Conservation (phyloP, 2,888 invertebrate genomes). For the Ariolimax columbianus region DNA sequence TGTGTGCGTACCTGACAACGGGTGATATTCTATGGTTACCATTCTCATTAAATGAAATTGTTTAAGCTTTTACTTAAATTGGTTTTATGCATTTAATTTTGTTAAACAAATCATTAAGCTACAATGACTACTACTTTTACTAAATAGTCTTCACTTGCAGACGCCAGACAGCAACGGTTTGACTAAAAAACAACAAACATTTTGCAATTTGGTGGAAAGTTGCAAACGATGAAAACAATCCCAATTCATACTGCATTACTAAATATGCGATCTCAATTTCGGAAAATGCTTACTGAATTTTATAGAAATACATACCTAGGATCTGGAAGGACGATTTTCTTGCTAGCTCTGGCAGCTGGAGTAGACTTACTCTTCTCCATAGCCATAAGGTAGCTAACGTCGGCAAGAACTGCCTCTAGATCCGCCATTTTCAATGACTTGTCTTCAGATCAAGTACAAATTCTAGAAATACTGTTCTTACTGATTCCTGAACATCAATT, state of each 20-base stretch:
- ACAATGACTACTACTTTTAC: no score
- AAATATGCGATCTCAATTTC: background rate
- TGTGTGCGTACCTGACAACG: no score
- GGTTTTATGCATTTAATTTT: no score
- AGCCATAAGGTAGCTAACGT: slow-evolving; percentile 99
- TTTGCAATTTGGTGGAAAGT: no score
- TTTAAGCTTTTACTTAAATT: no score
- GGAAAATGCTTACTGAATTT: background rate
- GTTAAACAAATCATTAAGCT: no score
- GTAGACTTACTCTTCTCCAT: slow-evolving; percentile 99
- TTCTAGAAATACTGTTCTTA: slow-evolving; percentile 16
- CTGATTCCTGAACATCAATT: slow-evolving; percentile 30
- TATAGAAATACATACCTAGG: slow-evolving; percentile 86
- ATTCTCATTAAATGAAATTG: no score
- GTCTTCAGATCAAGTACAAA: slow-evolving; percentile 40
- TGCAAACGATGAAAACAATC: no score
- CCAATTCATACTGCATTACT: background rate
- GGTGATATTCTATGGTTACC: no score
- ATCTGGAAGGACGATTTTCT: slow-evolving; percentile 98
- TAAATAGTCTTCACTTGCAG: no score
- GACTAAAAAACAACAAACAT: no score
- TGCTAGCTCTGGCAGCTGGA: slow-evolving; percentile 99
- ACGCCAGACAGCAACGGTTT: no score
- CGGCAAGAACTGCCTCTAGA: slow-evolving; percentile 99
- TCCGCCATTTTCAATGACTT: slow-evolving; percentile 89